Conservation (phyloP, 2,888 invertebrate species). For the Acrobasis suavella region DNA sequence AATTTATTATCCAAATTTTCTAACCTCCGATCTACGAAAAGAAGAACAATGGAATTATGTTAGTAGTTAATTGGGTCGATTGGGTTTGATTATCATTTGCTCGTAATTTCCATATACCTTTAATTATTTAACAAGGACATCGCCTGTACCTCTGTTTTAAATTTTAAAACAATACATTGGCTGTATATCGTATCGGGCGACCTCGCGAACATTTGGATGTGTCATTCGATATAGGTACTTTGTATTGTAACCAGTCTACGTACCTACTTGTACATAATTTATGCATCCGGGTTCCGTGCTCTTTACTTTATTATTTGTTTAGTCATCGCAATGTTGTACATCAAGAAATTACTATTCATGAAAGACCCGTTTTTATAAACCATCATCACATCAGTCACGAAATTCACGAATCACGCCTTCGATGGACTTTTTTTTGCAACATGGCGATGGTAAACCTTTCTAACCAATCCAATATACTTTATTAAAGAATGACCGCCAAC, state of each 20-base stretch:
- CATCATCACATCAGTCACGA: too few species aligned
- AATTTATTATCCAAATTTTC: constrained; percentile 2
- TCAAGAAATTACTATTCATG: not conserved
- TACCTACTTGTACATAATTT: constrained; percentile 31
- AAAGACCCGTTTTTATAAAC: not conserved
- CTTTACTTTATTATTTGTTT: constrained; percentile 50
- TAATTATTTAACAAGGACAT: constrained; percentile 34
- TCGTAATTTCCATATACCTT: constrained; percentile 35
- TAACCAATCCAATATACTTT: too few species aligned
- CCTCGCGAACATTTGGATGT: constrained; percentile 48
- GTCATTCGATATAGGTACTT: constrained; percentile 46
- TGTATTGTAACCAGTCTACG: constrained; percentile 47
- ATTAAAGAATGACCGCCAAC: too few species aligned
- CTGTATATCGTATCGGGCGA: constrained; percentile 44
- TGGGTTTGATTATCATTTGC: constrained; percentile 39
- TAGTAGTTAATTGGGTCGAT: constrained; percentile 44
- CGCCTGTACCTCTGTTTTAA: constrained; percentile 37
- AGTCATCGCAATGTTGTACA: constrained; percentile 45
- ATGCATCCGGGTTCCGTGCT: constrained; percentile 58
- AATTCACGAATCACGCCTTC: too few species aligned
- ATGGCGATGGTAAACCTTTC: too few species aligned
- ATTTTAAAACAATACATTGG: constrained; percentile 49
- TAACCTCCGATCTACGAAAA: constrained; percentile 4
- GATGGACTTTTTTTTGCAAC: too few species aligned
- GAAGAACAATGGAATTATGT: constrained; percentile 37